These are phyloP conservation scores for Alca torda DNA, from an alignment of 2,797 vertebrate species.

Conservation along the genomic window DNA sequence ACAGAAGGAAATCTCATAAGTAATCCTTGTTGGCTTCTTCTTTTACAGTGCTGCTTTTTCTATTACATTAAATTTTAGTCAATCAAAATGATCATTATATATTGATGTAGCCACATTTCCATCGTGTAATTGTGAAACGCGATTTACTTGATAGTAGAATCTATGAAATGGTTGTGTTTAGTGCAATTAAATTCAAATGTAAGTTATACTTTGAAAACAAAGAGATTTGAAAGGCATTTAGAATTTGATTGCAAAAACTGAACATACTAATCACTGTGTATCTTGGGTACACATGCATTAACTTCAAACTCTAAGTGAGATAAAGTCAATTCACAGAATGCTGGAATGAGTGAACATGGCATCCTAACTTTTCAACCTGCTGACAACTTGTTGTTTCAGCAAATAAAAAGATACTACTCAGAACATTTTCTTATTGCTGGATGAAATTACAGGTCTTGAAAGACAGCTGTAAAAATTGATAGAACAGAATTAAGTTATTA, in stretches of 20 bases:
- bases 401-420: neutral
- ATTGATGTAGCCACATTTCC: neutral
- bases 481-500: neutral
- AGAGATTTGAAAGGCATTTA: neutral
- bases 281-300: neutral
- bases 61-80: neutral
- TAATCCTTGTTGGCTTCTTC: neutral
- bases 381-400: neutral
- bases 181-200: neutral
- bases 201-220: neutral
- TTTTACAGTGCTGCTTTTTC: neutral
- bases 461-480: neutral
- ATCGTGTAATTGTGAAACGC: neutral
- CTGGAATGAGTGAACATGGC: neutral
- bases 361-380: neutral
- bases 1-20: neutral
- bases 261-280: neutral
- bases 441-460: neutral
- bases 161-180: neutral
- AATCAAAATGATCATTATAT: neutral
- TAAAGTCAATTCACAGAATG: neutral
- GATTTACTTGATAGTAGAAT: neutral
- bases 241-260: neutral
- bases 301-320: neutral
- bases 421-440: neutral